A percentile compares a stretch with the other conserved stretches of the same genome.
phyloP scores from a whole-genome alignment of 2,113 vertebrate genomes.

The Tachysurus fulvidraco region DNA sequence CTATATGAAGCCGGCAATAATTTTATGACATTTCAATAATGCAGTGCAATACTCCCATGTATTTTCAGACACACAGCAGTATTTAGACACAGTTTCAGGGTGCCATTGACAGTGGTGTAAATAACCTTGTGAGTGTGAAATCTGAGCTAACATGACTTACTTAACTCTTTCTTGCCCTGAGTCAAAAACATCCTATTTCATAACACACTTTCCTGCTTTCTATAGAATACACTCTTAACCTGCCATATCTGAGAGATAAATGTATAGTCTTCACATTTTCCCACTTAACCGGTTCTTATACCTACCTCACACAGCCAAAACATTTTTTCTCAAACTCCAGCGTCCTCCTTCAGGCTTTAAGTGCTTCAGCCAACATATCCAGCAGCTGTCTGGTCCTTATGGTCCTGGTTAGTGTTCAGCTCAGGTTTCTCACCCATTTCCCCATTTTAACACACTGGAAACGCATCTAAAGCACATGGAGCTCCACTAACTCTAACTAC shows the following conservation, averaged over 20 bases:
- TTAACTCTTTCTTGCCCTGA: constrained; percentile 5
- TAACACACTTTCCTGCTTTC: not conserved
- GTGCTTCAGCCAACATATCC: not conserved
- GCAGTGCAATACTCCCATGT: not conserved
- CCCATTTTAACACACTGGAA: not conserved
- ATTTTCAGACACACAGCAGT: not conserved
- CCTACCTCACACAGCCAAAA: not conserved
- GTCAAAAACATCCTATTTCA: constrained; percentile 15
- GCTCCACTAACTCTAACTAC: not conserved
- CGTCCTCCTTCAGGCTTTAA: not conserved
- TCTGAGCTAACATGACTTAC: not conserved
- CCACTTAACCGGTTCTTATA: not conserved
- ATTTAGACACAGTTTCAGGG: not conserved
- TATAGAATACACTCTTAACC: not conserved
- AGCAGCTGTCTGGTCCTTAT: not conserved
- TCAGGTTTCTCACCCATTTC: constrained; percentile 15
- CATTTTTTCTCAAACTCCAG: not conserved
- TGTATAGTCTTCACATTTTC: not conserved
- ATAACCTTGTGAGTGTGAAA: not conserved
- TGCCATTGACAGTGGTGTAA: not conserved
- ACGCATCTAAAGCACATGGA: not conserved
- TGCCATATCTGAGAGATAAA: not conserved
- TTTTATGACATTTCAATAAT: not conserved
- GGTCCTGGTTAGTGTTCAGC: constrained; percentile 14
- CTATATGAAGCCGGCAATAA: not conserved